These are phyloP conservation scores for Callimorpha dominula DNA, from an alignment of 2,888 invertebrate species.

Conservation along the genomic window DNA sequence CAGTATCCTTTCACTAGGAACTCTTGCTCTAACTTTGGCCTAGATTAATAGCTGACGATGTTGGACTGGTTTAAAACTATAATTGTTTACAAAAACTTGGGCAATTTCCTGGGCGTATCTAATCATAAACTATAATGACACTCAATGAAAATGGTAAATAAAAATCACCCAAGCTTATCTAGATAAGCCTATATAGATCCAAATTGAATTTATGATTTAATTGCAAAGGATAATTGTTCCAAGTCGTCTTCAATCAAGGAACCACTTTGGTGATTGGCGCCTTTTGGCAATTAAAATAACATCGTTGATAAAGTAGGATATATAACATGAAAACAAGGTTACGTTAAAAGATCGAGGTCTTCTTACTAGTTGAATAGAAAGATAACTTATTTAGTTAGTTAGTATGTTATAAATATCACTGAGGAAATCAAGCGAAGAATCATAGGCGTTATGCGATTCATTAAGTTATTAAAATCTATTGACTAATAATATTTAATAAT, in stretches of 20 bases:
- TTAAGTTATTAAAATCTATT: too few relatives aligned
- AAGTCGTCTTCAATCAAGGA: constrained; percentile 7
- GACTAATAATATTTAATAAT: too few relatives aligned
- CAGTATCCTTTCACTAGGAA: too few relatives aligned
- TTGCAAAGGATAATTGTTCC: constrained; percentile 2
- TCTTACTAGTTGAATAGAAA: background rate
- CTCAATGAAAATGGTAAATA: background rate
- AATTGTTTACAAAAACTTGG: background rate
- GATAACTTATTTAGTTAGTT: too few relatives aligned
- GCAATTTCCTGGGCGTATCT: background rate
- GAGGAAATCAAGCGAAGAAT: too few relatives aligned
- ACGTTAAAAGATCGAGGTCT: background rate
- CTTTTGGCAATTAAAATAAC: constrained; percentile 4
- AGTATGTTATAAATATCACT: too few relatives aligned
- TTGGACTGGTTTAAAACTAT: too few relatives aligned
- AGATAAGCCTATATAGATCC: background rate
- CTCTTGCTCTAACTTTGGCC: too few relatives aligned
- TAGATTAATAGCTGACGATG: too few relatives aligned
- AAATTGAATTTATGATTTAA: constrained; percentile 17
- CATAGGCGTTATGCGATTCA: too few relatives aligned
- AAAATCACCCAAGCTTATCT: background rate
- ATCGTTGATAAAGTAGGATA: background rate
- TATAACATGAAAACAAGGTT: too few relatives aligned
- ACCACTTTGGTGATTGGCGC: background rate
- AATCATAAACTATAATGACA: background rate